Base-by-base conservation (phyloP, 2,113 vertebrate genomes). In the Junco hyemalis region DNA sequence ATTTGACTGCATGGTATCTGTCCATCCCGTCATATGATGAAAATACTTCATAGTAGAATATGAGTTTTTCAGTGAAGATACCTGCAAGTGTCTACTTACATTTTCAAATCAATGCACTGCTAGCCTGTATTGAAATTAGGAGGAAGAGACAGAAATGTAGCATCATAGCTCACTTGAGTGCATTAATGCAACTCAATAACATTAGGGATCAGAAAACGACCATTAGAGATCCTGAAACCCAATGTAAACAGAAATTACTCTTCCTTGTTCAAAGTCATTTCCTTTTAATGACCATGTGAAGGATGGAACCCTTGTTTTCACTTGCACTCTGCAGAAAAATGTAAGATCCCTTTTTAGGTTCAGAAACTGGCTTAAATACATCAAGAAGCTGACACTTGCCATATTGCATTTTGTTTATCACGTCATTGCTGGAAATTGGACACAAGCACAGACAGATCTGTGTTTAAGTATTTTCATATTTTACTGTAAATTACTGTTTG, bases 361-460 rank as follows among this genome's bases (percentile, higher is more conserved):
- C 5, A 72, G 59, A 92, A 92, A 79, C 18, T 36, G 35, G 1
- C 51, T 78, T 19, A 10, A 85, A n/a, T 66, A 42, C 33, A 66
- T 88, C 11, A 29, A n/a, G 88, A 90, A 77, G 19, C 45, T 86
- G 79, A 26, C 33, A 26, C 28, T 91, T 80, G n/a, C 29, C 44
- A 11, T 82, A 66, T 36, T 91, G 56, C 48, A 7, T 92, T 80
- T 88, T 83, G 35, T 93, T 95, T 86, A 57, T 86, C 48, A 35
- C 2, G 2, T 92, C 69, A 61, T 84, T 70, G 61, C 71, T 83
- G 29, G 50, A 79, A 94, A 93, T 88, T 78, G 24, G 51, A 78
- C 51, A 68, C 90, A 94, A 74, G 47, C 79, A 59, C 40, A 92
- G 77, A 81, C 78, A 94, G 84, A 63, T 78, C 44, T 88, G 35